These are phyloP conservation scores for Pyrocoelia pectoralis DNA, from an alignment of 2,888 invertebrate genomes.

Conservation along the genomic window DNA sequence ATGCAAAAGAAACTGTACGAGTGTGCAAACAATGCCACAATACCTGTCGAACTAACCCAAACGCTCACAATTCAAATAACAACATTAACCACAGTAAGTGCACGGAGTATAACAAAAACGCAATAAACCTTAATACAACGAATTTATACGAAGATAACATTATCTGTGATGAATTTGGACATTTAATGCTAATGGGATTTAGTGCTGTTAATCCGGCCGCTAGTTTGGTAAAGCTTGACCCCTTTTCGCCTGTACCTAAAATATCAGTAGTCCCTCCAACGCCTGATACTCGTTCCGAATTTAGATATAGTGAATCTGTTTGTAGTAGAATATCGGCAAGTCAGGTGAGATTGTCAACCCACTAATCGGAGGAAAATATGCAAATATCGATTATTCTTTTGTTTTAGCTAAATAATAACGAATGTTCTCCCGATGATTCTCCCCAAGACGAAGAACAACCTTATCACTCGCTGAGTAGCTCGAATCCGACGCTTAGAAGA, in stretches of 20 bases:
- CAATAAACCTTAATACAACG: constrained; percentile 11
- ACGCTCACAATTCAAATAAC: constrained; percentile 44
- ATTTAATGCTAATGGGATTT: constrained; percentile 74
- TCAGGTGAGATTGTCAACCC: constrained; percentile 18
- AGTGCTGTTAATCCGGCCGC: constrained; percentile 70
- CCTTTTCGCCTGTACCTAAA: constrained; percentile 68
- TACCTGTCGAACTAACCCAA: constrained; percentile 71
- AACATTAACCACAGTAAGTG: constrained; percentile 46
- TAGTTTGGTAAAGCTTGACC: constrained; percentile 65
- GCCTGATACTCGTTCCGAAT: constrained; percentile 62
- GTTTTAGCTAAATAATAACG: constrained; percentile 28
- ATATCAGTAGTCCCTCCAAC: constrained; percentile 80
- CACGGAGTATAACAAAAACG: constrained; percentile 25
- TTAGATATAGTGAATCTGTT: constrained; percentile 29
- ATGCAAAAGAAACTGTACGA: constrained; percentile 74
- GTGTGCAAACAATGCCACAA: constrained; percentile 82
- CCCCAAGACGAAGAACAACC: constrained; percentile 78
- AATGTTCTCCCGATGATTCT: constrained; percentile 73
- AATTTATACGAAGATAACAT: constrained; percentile 26
- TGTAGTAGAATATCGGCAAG: constrained; percentile 11
- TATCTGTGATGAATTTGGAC: constrained; percentile 69
- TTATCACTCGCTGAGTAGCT: constrained; percentile 74
- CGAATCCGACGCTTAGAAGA: constrained; percentile 60
- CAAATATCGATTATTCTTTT: constrained; percentile 8
- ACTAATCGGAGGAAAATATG: constrained; percentile 17